Evolutionary conservation across 92 coral and sea anemone species (phyloP), one percentile per base, ranked within the genome.

Genomic region (Nematostella vectensis): DNA sequence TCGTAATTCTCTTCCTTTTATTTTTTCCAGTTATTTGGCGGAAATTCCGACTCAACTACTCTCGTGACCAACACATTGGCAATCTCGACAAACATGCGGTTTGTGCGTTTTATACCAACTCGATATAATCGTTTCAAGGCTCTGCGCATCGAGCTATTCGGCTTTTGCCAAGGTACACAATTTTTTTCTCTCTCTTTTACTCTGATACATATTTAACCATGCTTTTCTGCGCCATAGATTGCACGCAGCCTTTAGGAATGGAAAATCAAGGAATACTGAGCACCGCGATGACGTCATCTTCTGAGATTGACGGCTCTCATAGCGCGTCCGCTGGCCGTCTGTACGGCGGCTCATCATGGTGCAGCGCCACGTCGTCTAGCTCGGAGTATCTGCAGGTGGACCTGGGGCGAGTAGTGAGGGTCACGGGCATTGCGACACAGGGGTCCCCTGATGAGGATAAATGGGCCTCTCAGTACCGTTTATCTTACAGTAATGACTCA

Each of bases 371-470:
- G 23, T 19, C 58, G 0, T 47, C 58, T 11, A 42, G 19, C 29
- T 29, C 28, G 12, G 65, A 67, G 64, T 67, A 67, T 47, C 11
- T 69, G 25, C 70, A 64, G 50, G 61, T 64, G 31, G 61, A 64
- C 19, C 70, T 64, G 33, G 70, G 50, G 13, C 39, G 29, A 27
- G 48, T 27, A 18, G 39, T 51, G 70, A 50, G 60, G 16, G 70
- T 64, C 4, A 64, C 70, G 17, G 70, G 70, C 11, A 54, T 64
- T 1, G 70, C 70, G 20, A 64, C 70, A n/a, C 70, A 64, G 27
- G 70, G 70, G 3, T 50, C 51, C 27, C 60, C 45, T 12, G 17
- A 31, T 3, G 22, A 3, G 13, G 23, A 39, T 12, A 40, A 54
- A 12, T 64, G 70, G 70, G 20, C 28, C 31, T 31, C 3, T 11